A percentile compares a stretch with the other conserved stretches of the same genome.
phyloP scores from a whole-genome alignment of 2,113 vertebrate species.

The Pitta sordida region DNA sequence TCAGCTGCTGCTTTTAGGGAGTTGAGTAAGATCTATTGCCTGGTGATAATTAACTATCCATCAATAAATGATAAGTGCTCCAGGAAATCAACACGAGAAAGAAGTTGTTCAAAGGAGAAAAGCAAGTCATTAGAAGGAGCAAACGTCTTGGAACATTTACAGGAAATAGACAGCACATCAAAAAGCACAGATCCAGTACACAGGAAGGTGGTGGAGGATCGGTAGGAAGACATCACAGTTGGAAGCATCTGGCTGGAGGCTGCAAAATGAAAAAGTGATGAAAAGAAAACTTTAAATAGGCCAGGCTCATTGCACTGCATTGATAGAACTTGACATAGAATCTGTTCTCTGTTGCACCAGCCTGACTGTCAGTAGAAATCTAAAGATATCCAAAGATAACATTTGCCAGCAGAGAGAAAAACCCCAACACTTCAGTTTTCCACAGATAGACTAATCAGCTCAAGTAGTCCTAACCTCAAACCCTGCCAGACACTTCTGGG shows the following conservation, averaged over 20 bases:
- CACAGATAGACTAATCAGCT: not conserved
- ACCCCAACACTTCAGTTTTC: not conserved
- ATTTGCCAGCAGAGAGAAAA: not conserved
- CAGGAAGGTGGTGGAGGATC: not conserved
- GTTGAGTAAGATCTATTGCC: slow-evolving; percentile 46
- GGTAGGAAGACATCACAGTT: not conserved
- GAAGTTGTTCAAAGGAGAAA: slow-evolving; percentile 46
- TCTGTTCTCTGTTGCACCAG: not conserved
- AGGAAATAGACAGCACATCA: slow-evolving; percentile 31
- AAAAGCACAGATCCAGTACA: slow-evolving; percentile 18
- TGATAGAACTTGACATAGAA: not conserved
- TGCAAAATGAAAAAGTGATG: slow-evolving; percentile 1
- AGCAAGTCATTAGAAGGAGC: slow-evolving; percentile 44
- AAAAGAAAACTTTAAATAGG: slow-evolving; percentile 20
- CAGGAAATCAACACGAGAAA: slow-evolving; percentile 30
- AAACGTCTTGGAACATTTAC: not conserved
- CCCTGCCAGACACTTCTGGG: fast-evolving
- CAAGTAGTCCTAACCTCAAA: not conserved
- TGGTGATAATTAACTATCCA: slow-evolving; percentile 48
- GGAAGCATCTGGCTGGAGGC: slow-evolving; percentile 6
- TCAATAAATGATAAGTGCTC: slow-evolving; percentile 51
- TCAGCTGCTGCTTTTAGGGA: slow-evolving; percentile 31
- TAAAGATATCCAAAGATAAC: not conserved
- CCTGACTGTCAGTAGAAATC: not conserved
- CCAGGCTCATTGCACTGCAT: not conserved